Base-by-base conservation (phyloP, 2,888 invertebrate genomes). In the Troides helena region DNA sequence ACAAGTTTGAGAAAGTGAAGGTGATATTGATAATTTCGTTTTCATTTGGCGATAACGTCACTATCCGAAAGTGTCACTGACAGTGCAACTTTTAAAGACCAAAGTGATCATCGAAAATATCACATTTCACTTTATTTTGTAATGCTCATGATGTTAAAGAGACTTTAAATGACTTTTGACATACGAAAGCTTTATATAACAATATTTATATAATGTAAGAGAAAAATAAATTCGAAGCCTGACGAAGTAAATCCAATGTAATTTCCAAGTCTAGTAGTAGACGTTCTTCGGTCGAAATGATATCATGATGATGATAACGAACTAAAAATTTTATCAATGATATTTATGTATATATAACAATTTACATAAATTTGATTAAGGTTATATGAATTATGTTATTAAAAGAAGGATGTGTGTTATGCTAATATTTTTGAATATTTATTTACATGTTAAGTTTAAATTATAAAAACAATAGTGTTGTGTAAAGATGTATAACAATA, bases 31-130 rank as follows among this genome's bases (percentile, higher is more conserved):
- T 30, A 61, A 36, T 62, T 70, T 70, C 62, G 25, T 12, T 66
- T 66, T 62, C 53, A 21, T 50, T 36, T 43, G 39, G 39, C 36
- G 50, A 50, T 36, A 70, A 70, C 67, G 67, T 67, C 56, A 64
- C 67, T 60, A 36, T 64, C 67, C 64, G 70, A 67, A 70, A 70
- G 70, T 61, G 64, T 53, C 25, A 67, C 67, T 70, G 67, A 70
- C 67, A 57, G 36, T 70, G 67, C 67, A 70, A 67, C 56, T 70
- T 57, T 70, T 67, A 62, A 23, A 60, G 67, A 46, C 36, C 25
- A 61, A 70, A 60, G 14, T 56, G 21, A 23, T 67, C 67, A 64
- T 60, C 60, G 56, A 43, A 67, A 67, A 57, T 60, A 61, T 64
- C 63, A 60, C 59, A 60, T 64, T 43, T 43, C 14, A 70, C 70